phyloP scores from a whole-genome alignment of 2,797 vertebrate genomes.

The Sphaeramia orbicularis region DNA sequence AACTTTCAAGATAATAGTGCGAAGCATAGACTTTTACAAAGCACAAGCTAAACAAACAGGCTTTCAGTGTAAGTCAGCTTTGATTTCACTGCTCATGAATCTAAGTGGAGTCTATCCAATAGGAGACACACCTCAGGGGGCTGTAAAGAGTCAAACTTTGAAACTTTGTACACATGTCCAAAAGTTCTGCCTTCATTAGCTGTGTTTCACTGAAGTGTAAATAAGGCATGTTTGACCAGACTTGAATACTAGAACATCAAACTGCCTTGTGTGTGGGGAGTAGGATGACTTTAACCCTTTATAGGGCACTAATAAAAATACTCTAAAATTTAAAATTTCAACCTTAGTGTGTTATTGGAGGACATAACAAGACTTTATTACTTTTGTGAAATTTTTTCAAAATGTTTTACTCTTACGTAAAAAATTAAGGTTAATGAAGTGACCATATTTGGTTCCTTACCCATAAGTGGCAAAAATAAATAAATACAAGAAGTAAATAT shows the following conservation, averaged over 20 bases:
- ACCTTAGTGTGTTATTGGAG: too few species aligned
- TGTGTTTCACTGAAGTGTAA: constrained; percentile 1
- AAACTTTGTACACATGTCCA: constrained; percentile 8
- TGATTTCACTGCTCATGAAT: constrained; percentile 31
- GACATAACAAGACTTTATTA: too few species aligned
- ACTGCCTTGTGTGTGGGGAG: background rate
- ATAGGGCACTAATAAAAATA: too few species aligned
- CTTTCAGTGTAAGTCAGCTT: constrained; percentile 24
- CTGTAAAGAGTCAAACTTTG: constrained; percentile 6
- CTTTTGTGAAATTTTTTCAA: too few species aligned
- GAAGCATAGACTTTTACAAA: constrained; percentile 17
- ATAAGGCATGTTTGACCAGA: constrained; percentile 16
- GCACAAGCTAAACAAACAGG: constrained; percentile 30
- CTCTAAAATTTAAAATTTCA: too few species aligned
- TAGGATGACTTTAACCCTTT: background rate
- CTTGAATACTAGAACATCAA: constrained; percentile 7
- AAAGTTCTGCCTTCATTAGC: constrained; percentile 15
- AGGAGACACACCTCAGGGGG: background rate
- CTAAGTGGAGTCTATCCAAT: constrained; percentile 1
- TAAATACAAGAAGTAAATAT: too few species aligned
- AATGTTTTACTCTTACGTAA: too few species aligned
- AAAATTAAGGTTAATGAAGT: too few species aligned
- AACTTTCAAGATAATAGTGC: constrained; percentile 33
- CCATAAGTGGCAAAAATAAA: too few species aligned
- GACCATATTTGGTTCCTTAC: too few species aligned